Percentiles rank a stretch among this genome's conserved stretches.
phyloP scores from a whole-genome alignment of 2,888 invertebrate species.

The Epirrhoe tristata region DNA sequence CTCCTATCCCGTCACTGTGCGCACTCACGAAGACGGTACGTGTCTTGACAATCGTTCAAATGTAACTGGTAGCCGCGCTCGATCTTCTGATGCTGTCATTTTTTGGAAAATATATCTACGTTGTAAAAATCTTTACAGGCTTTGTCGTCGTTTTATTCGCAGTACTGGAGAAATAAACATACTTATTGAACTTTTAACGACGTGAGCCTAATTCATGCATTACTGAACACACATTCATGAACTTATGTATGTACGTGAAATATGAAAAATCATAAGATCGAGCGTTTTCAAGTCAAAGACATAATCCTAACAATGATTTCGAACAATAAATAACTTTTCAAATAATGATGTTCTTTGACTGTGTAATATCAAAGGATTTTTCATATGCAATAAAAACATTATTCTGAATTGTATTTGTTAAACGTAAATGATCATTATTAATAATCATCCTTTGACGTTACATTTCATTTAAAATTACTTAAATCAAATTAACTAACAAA shows the following conservation, averaged over 20 bases:
- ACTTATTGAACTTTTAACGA: too few relatives aligned
- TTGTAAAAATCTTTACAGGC: too few relatives aligned
- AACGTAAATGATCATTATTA: not conserved
- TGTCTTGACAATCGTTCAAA: slow-evolving; percentile 63
- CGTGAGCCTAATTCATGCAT: too few relatives aligned
- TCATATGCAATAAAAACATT: not conserved
- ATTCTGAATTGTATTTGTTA: not conserved
- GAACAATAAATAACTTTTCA: slow-evolving; percentile 54
- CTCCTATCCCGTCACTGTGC: slow-evolving; percentile 95
- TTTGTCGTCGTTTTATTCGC: too few relatives aligned
- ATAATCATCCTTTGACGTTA: slow-evolving; percentile 41
- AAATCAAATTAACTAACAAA: slow-evolving; percentile 36
- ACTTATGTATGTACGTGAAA: not conserved
- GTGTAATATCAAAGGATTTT: slow-evolving; percentile 65
- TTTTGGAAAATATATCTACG: not conserved
- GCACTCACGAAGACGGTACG: slow-evolving; percentile 99
- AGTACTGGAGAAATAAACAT: too few relatives aligned
- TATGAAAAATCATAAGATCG: slow-evolving; percentile 61
- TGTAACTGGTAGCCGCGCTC: slow-evolving; percentile 47
- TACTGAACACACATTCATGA: not conserved
- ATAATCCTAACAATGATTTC: slow-evolving; percentile 51
- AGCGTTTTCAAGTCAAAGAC: slow-evolving; percentile 60
- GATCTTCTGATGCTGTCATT: slow-evolving; percentile 53
- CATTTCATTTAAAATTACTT: slow-evolving; percentile 20
- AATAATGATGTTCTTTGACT: slow-evolving; percentile 63